A percentile compares a stretch with the other conserved stretches of the same genome.
Conservation (phyloP, 2,888 invertebrate genomes). For the Aproaerema taeniolella region DNA sequence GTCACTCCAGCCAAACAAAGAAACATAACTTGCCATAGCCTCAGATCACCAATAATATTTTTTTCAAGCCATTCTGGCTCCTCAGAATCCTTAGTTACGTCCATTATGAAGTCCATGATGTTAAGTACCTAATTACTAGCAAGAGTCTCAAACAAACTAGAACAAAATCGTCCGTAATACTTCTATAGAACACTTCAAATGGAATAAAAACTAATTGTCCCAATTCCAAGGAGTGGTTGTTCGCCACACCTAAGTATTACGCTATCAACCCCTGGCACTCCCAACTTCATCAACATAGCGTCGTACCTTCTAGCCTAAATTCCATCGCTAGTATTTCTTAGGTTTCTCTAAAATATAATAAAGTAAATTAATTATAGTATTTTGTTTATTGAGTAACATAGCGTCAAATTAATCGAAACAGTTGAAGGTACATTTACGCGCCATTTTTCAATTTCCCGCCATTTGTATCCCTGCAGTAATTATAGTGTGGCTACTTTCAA, state of each 20-base stretch:
- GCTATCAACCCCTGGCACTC: conserved; percentile 50
- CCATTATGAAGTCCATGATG: conserved; percentile 59
- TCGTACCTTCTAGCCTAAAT: not conserved
- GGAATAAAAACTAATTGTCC: conserved; percentile 57
- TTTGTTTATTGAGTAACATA: too few relatives aligned
- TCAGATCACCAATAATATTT: conserved; percentile 80
- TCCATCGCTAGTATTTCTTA: too few relatives aligned
- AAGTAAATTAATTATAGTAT: too few relatives aligned
- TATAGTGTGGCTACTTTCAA: too few relatives aligned
- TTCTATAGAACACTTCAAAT: conserved; percentile 36
- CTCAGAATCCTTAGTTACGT: conserved; percentile 57
- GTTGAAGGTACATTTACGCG: too few relatives aligned
- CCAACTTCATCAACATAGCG: conserved; percentile 26
- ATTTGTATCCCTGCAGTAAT: too few relatives aligned
- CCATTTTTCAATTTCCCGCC: too few relatives aligned
- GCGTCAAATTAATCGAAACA: too few relatives aligned
- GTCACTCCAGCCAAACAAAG: conserved; percentile 81
- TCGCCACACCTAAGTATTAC: conserved; percentile 59
- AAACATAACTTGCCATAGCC: conserved; percentile 90
- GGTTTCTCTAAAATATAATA: too few relatives aligned
- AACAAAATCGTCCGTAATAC: conserved; percentile 25
- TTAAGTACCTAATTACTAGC: not conserved
- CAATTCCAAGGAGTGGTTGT: conserved; percentile 62
- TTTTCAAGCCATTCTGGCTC: conserved; percentile 86
- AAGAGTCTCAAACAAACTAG: conserved; percentile 15